Evolutionary conservation across 2,113 vertebrate genomes (phyloP).

Genomic region (Xenopus tropicalis): UCB_Xtro_10.0 CM004445.2:49675001-49675500

Average conservation of each 20-base stretch:
- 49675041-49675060: constrained; percentile 75
- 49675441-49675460: constrained; percentile 61
- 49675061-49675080: constrained; percentile 74
- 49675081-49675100: constrained; percentile 75
- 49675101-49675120: constrained; percentile 80
- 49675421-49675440: constrained; percentile 75
- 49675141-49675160: constrained; percentile 75
- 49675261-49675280: constrained; percentile 80
- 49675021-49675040: constrained; percentile 72
- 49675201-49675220: constrained; percentile 75
- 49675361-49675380: constrained; percentile 88
- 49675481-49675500: constrained; percentile 76
- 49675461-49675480: constrained; percentile 71
- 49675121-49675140: constrained; percentile 77
- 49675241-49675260: constrained; percentile 74
- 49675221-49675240: constrained; percentile 68
- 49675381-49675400: constrained; percentile 77
- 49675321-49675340: constrained; percentile 69
- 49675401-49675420: constrained; percentile 86
- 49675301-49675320: constrained; percentile 56
- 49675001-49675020: constrained; percentile 57
- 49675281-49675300: constrained; percentile 77
- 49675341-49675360: constrained; percentile 84
- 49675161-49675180: constrained; percentile 79
- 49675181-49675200: constrained; percentile 84